A percentile compares a stretch with the other conserved stretches of the same genome.
These are phyloP conservation scores for Diorhabda carinulata DNA, from an alignment of 1,140 invertebrate genomes.

Conservation along the genomic window DNA sequence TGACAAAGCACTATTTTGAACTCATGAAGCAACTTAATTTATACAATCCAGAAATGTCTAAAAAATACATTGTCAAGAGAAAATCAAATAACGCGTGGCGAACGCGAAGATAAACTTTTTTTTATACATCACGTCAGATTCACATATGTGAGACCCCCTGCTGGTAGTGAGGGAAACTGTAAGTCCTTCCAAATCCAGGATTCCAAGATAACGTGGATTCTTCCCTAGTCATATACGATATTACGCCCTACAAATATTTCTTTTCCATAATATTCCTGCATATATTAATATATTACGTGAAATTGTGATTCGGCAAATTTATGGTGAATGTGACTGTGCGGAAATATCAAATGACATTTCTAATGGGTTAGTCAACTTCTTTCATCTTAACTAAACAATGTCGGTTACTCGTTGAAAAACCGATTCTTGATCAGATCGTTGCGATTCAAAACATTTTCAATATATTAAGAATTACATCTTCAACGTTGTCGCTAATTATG, in stretches of 20 bases:
- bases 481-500: too few relatives aligned
- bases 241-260: conserved; percentile 25
- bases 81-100: conserved; percentile 8
- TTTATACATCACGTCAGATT: conserved; percentile 17
- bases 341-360: too few relatives aligned
- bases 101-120: conserved; percentile 4
- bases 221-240: conserved; percentile 31
- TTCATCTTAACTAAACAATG: too few relatives aligned
- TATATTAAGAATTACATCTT: too few relatives aligned
- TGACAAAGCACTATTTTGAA: background rate
- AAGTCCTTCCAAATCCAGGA: conserved; percentile 31
- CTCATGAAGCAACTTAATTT: background rate
- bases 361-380: too few relatives aligned
- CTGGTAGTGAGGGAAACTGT: conserved; percentile 15
- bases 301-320: background rate
- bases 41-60: background rate
- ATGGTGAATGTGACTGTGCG: background rate
- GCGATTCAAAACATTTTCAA: too few relatives aligned
- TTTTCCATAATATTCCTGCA: conserved; percentile 18
- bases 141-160: conserved; percentile 25
- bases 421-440: too few relatives aligned
- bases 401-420: too few relatives aligned
- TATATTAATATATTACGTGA: conserved; percentile 18
- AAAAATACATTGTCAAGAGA: background rate
- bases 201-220: conserved; percentile 35